Conservation (phyloP, 2,797 vertebrate species). For the Carcharodon carcharias region DNA sequence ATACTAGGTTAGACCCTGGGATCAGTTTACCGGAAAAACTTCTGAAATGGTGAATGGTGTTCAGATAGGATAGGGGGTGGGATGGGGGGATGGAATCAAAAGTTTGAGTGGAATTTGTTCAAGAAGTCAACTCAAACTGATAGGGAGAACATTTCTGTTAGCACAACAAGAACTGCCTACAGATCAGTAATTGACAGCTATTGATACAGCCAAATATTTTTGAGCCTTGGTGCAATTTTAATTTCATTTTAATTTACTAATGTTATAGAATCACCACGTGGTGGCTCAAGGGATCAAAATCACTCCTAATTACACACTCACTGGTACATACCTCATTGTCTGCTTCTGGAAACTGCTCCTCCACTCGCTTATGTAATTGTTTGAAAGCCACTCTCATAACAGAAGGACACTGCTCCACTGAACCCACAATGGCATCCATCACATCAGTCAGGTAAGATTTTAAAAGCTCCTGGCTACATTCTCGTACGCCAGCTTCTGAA, state of each 20-base stretch:
- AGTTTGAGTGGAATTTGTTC: neutral
- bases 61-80: neutral
- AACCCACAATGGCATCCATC: conserved; percentile 57
- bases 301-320: neutral
- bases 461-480: conserved; percentile 60
- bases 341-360: conserved; percentile 65
- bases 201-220: neutral
- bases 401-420: conserved; percentile 64
- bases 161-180: neutral
- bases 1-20: neutral
- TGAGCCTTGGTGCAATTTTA: too few species aligned
- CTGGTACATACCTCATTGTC: conserved; percentile 67
- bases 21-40: neutral
- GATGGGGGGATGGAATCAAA: neutral
- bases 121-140: neutral
- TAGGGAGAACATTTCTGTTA: neutral
- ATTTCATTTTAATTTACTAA: neutral
- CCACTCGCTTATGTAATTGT: conserved; percentile 68
- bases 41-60: neutral
- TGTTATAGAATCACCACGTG: neutral
- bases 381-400: conserved; percentile 75
- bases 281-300: neutral
- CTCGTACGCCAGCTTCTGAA: conserved; percentile 65
- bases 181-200: neutral
- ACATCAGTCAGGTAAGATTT: conserved; percentile 59